A percentile compares a stretch with the other conserved stretches of the same genome.
Evolutionary conservation across 2,888 invertebrate species (phyloP).

Genomic region (Amphiduros pacificus): DNA sequence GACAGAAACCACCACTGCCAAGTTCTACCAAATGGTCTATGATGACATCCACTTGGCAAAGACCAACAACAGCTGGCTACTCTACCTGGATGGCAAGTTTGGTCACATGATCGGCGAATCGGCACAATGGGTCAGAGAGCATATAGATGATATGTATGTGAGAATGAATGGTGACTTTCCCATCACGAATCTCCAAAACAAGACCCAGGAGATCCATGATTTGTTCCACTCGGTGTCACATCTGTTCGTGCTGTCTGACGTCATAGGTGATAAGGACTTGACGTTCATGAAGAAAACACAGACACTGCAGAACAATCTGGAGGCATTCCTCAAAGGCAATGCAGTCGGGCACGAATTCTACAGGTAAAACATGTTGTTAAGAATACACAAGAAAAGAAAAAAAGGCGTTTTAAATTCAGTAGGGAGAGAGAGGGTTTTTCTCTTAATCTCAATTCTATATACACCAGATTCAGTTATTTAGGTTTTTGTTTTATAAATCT

Average conservation of each 20-base stretch:
- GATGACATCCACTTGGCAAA: not conserved
- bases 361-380: no score
- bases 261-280: not conserved
- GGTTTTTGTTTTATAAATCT: no score
- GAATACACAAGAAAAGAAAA: no score
- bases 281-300: not conserved
- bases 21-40: not conserved
- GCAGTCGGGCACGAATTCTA: not conserved
- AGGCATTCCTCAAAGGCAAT: not conserved
- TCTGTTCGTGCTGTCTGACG: not conserved
- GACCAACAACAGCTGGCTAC: not conserved
- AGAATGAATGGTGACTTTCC: slow-evolving; percentile 12
- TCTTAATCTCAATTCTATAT: no score
- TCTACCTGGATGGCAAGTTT: not conserved
- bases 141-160: not conserved
- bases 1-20: not conserved
- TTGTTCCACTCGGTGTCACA: not conserved
- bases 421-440: no score
- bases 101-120: not conserved
- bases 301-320: not conserved
- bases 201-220: not conserved
- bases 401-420: no score
- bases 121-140: not conserved
- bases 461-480: no score
- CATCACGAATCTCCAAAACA: not conserved